phyloP scores from a whole-genome alignment of 2,888 invertebrate species.

The Caenorhabditis drosophilae region DNA sequence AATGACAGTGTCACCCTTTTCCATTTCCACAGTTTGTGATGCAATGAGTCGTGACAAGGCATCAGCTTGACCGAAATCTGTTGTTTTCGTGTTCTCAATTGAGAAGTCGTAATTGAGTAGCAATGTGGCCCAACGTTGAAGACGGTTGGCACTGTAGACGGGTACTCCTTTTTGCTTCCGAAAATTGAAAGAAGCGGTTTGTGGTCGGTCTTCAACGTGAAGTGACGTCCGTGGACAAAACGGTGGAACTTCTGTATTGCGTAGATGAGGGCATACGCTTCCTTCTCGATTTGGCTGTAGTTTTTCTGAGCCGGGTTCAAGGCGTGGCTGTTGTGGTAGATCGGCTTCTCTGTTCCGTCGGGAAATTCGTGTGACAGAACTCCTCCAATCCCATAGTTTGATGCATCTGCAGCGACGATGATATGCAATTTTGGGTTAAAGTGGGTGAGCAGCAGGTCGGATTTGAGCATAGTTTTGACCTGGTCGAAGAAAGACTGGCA shows the following conservation, averaged over 20 bases:
- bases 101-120: constrained; percentile 46
- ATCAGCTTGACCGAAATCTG: constrained; percentile 65
- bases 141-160: constrained; percentile 42
- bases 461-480: not conserved
- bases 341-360: constrained; percentile 44
- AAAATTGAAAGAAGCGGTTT: constrained; percentile 71
- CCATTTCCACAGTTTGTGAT: not conserved
- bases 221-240: constrained; percentile 69
- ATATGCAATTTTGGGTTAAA: constrained; percentile 29
- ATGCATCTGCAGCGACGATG: constrained; percentile 45
- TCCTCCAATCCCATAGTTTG: constrained; percentile 43
- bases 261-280: constrained; percentile 69
- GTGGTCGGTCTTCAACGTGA: constrained; percentile 71
- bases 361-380: constrained; percentile 55
- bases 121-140: constrained; percentile 70
- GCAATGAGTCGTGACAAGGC: constrained; percentile 60
- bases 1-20: constrained; percentile 16
- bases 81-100: constrained; percentile 61
- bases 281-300: constrained; percentile 71
- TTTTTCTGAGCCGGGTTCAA: constrained; percentile 67
- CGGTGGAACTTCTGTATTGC: constrained; percentile 70
- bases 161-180: constrained; percentile 34
- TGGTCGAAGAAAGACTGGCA: constrained; percentile 7
- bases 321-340: constrained; percentile 51
- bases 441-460: constrained; percentile 27